These are phyloP conservation scores for Taphrorychus bicolor DNA, from an alignment of 2,888 invertebrate genomes.

Conservation along the genomic window DNA sequence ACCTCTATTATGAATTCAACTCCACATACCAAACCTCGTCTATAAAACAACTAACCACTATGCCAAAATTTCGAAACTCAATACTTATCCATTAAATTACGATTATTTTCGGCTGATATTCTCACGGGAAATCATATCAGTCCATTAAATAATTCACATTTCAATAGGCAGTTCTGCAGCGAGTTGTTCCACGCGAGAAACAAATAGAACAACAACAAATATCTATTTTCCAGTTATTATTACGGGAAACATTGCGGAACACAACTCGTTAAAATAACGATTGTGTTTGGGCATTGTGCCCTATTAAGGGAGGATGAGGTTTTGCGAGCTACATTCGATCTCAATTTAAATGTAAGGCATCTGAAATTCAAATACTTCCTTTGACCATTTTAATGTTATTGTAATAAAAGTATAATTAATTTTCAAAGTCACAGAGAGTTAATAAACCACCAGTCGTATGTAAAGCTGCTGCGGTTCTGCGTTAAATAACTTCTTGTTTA, in stretches of 20 bases:
- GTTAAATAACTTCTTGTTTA: conserved; percentile 27
- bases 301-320: conserved; percentile 24
- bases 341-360: conserved; percentile 31
- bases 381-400: conserved; percentile 7
- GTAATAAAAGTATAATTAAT: neutral
- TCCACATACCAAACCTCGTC: too few species aligned
- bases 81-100: neutral
- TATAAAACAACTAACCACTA: too few species aligned
- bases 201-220: too few species aligned
- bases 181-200: neutral
- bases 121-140: neutral
- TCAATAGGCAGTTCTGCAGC: neutral
- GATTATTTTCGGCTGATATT: neutral
- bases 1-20: too few species aligned
- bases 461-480: neutral
- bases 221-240: conserved; percentile 10
- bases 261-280: conserved; percentile 32
- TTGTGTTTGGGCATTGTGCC: conserved; percentile 22
- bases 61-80: neutral
- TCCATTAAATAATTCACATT: conserved; percentile 4
- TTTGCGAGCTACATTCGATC: conserved; percentile 18
- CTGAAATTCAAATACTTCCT: conserved; percentile 14
- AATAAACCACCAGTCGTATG: neutral
- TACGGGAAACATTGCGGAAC: conserved; percentile 16
- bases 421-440: neutral